Evolutionary conservation across 1,140 invertebrate species (phyloP).

Genomic region (Dysdera silvatica): DNA sequence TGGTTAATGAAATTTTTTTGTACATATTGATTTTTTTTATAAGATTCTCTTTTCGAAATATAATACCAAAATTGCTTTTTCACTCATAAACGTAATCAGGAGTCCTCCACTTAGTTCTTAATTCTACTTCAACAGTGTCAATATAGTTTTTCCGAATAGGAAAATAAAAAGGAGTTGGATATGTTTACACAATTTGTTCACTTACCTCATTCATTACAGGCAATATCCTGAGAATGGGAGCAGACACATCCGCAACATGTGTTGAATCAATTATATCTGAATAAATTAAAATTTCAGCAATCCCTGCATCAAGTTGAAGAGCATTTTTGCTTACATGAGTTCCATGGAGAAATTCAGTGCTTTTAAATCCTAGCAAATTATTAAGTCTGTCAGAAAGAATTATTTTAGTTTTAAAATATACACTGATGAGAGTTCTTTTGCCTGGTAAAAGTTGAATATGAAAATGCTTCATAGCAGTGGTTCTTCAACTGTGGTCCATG

Average conservation of each 20-base stretch:
- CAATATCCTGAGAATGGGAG: neutral
- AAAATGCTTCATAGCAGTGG: too few relatives aligned
- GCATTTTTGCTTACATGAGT: neutral
- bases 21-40: too few relatives aligned
- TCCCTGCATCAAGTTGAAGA: neutral
- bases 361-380: constrained; percentile 3
- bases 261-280: neutral
- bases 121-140: neutral
- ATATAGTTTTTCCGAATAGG: neutral
- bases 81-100: neutral
- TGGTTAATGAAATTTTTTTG: too few relatives aligned
- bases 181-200: neutral
- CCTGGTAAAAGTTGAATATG: too few relatives aligned
- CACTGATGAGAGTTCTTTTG: too few relatives aligned
- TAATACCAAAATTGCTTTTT: neutral
- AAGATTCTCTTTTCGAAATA: too few relatives aligned
- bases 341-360: neutral
- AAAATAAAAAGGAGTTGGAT: neutral
- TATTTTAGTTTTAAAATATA: too few relatives aligned
- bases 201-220: neutral
- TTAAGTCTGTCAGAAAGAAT: too few relatives aligned
- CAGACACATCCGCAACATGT: neutral
- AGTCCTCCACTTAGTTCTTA: neutral
- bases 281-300: neutral
- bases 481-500: too few relatives aligned